Conservation (phyloP, 2,113 vertebrate genomes). For the Raja brachyura region DNA sequence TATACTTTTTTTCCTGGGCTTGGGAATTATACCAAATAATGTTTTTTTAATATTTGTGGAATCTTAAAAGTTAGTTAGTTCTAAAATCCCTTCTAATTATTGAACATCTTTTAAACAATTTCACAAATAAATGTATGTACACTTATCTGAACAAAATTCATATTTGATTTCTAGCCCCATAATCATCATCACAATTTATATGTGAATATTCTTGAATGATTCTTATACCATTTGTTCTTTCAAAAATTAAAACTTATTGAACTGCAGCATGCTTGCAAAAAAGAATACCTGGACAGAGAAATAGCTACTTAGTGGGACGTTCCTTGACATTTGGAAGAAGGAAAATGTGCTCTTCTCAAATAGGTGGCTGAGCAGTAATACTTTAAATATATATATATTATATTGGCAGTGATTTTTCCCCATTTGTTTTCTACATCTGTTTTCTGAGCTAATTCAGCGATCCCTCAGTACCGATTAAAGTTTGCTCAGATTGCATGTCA, state of each 20-base stretch:
- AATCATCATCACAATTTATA: no score
- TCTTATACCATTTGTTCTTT: no score
- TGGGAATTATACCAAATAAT: no score
- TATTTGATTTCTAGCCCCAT: no score
- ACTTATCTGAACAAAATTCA: no score
- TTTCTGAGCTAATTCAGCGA: neutral
- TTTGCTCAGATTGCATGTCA: neutral
- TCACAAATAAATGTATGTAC: no score
- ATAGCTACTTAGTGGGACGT: neutral
- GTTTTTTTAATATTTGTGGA: no score
- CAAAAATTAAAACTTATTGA: neutral
- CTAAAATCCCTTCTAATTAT: no score
- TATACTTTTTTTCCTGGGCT: no score
- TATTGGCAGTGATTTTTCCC: neutral
- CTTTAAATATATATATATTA: neutral
- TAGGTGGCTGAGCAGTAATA: neutral
- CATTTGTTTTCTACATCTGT: neutral
- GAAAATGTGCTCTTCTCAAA: neutral
- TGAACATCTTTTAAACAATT: no score
- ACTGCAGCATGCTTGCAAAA: neutral
- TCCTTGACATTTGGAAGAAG: neutral
- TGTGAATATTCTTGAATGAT: no score
- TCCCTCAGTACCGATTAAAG: neutral
- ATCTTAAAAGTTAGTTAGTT: no score
- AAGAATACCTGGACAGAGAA: neutral